phyloP scores from a whole-genome alignment of 2,113 vertebrate species.

The Equus przewalskii region DNA sequence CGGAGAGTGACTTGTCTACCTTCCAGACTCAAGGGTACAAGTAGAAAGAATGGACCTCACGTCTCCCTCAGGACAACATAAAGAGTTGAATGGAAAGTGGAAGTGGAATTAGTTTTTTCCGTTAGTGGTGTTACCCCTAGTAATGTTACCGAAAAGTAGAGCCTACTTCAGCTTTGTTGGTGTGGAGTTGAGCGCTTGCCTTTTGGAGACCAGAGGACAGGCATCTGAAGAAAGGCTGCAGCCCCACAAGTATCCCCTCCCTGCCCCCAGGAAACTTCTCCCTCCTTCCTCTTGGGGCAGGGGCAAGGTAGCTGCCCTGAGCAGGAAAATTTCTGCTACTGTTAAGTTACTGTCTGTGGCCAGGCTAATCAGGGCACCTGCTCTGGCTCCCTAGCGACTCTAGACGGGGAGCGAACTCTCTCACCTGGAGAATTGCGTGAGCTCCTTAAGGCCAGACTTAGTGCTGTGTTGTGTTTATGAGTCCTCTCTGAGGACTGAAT shows the following conservation, averaged over 20 bases:
- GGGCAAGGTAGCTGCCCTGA: not conserved
- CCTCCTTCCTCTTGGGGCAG: not conserved
- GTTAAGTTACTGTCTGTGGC: not conserved
- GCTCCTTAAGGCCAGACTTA: not conserved
- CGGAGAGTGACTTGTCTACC: not conserved
- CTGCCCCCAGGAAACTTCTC: not conserved
- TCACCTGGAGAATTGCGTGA: not conserved
- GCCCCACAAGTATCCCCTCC: not conserved
- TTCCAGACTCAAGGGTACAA: not conserved
- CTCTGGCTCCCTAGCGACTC: rapidly evolving
- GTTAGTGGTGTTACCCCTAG: not conserved
- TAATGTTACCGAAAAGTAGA: not conserved
- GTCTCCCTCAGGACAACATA: not conserved
- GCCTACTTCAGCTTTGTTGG: not conserved
- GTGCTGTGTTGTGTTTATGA: not conserved
- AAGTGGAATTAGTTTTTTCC: not conserved
- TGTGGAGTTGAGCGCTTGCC: not conserved
- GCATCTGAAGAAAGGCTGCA: not conserved
- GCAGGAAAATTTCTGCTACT: not conserved
- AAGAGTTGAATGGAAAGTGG: not conserved
- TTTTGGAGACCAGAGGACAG: not conserved
- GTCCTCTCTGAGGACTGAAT: not conserved
- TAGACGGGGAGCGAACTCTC: not conserved
- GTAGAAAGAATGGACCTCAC: not conserved
- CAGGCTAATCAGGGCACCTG: not conserved